Evolutionary conservation across 2,113 vertebrate species (phyloP).

Genomic region (Agapornis roseicollis): DNA sequence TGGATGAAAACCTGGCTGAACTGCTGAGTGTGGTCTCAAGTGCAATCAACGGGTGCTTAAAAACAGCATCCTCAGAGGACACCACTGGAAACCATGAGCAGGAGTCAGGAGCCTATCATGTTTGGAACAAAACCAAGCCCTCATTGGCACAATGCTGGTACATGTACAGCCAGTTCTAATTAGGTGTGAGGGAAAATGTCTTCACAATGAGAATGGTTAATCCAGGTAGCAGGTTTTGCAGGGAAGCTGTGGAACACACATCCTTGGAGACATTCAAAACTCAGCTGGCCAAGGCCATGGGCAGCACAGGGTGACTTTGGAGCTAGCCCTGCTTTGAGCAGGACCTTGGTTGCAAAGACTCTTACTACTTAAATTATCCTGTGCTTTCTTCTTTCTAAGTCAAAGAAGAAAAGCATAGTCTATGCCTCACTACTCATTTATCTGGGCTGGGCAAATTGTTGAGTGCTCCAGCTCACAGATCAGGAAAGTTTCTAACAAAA

Average conservation of each 20-base stretch:
- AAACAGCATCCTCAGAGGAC: neutral
- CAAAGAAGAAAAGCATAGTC: neutral
- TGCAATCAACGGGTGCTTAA: accelerated
- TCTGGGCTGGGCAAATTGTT: neutral
- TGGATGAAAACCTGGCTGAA: neutral
- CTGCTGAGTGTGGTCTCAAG: neutral
- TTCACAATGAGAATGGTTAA: neutral
- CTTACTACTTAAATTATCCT: neutral
- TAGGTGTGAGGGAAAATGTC: neutral
- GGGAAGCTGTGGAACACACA: neutral
- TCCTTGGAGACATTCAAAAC: neutral
- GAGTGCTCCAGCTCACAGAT: neutral
- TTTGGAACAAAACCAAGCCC: accelerated
- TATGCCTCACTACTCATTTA: neutral
- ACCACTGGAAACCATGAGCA: neutral
- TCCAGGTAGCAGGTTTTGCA: neutral
- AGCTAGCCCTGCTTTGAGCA: neutral
- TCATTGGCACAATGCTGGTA: accelerated
- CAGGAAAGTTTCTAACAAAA: neutral
- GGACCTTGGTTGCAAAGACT: neutral
- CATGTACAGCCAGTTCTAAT: neutral
- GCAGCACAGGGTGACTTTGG: neutral
- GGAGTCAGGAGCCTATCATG: neutral
- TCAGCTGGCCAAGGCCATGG: neutral
- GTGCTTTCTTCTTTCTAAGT: neutral